phyloP scores from a whole-genome alignment of 2,113 vertebrate genomes.

The Ibidorhyncha struthersii region DNA sequence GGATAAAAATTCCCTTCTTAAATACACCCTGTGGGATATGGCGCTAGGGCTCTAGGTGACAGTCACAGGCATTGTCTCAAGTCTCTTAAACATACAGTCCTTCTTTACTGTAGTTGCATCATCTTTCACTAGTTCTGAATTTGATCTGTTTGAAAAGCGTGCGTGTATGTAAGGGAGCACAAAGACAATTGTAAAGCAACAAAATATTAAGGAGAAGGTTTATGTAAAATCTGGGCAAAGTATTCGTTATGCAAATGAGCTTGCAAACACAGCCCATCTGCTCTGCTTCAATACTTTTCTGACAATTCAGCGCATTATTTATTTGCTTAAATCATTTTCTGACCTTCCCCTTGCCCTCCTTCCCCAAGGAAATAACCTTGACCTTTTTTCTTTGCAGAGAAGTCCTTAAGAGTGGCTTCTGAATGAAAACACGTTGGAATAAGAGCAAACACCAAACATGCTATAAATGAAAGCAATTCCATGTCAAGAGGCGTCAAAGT shows the following conservation, averaged over 20 bases:
- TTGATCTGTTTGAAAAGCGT: background rate
- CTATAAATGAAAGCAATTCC: background rate
- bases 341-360: background rate
- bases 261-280: background rate
- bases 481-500: background rate
- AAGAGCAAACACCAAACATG: background rate
- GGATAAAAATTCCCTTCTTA: background rate
- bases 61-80: background rate
- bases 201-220: background rate
- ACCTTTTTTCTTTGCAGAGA: background rate
- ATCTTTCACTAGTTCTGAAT: background rate
- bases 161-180: background rate
- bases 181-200: background rate
- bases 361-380: background rate
- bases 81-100: background rate
- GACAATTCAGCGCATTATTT: background rate
- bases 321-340: background rate
- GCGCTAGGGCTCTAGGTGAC: background rate
- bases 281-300: background rate
- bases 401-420: background rate
- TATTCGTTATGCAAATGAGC: background rate
- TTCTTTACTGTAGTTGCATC: background rate
- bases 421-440: background rate
- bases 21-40: background rate
- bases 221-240: background rate